phyloP scores from a whole-genome alignment of 1,140 invertebrate genomes.

The Oreohelix idahoensis region DNA sequence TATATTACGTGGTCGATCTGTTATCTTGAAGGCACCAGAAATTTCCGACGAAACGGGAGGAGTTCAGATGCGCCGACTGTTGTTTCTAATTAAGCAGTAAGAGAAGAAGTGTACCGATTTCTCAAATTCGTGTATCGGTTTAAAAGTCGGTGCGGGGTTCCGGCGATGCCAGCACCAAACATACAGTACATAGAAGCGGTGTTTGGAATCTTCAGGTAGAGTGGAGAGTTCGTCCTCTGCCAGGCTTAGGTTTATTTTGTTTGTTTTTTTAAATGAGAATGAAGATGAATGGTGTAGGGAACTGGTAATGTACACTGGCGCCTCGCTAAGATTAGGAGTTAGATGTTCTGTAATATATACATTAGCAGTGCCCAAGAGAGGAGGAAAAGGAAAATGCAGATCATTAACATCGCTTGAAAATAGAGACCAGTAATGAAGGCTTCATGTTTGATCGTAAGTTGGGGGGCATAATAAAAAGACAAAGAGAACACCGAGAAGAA shows the following conservation, averaged over 20 bases:
- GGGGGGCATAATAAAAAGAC: background rate
- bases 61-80: background rate
- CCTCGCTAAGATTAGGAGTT: background rate
- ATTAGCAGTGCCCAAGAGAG: background rate
- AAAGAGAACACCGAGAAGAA: background rate
- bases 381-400: background rate
- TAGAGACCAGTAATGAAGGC: background rate
- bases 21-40: too few species aligned
- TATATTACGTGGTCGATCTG: too few species aligned
- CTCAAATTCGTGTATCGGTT: background rate
- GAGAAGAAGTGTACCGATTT: background rate
- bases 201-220: background rate
- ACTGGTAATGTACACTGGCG: background rate
- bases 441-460: background rate
- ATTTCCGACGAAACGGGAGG: too few species aligned
- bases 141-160: too few species aligned
- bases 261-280: background rate
- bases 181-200: too few species aligned
- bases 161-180: too few species aligned
- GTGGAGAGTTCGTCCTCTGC: background rate
- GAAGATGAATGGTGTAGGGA: constrained; percentile 1
- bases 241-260: constrained; percentile 1
- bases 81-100: background rate
- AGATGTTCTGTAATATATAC: constrained; percentile 7
- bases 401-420: constrained; percentile 1